Conservation (phyloP, 2,113 vertebrate species). For the Notarius quadriscutis region DNA sequence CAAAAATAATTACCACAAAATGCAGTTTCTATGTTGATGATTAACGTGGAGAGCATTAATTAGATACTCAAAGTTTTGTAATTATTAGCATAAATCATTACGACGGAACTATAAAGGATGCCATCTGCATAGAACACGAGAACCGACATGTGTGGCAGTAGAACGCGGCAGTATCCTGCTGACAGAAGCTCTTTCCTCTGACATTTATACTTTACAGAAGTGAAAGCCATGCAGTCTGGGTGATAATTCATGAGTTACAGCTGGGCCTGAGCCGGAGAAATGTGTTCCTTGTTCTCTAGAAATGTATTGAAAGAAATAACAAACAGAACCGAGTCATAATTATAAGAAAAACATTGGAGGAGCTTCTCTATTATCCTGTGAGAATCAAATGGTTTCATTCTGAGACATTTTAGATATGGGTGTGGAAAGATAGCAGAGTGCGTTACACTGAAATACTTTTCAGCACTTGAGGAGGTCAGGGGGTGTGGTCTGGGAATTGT, state of each 20-base stretch:
- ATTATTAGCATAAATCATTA: background rate
- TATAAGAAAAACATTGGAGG: background rate
- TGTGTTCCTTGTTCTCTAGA: background rate
- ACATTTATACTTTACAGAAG: background rate
- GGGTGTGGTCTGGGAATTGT: background rate
- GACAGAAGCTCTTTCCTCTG: slow-evolving; percentile 1
- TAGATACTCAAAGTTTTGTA: background rate
- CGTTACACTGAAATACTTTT: background rate
- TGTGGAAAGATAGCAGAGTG: background rate
- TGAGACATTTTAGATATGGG: background rate
- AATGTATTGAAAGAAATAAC: background rate
- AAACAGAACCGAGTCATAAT: background rate
- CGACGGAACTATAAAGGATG: background rate
- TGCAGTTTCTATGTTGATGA: background rate
- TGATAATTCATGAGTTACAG: background rate
- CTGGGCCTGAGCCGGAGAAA: background rate
- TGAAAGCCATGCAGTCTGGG: background rate
- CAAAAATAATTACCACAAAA: background rate
- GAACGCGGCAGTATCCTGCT: background rate
- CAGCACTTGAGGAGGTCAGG: background rate
- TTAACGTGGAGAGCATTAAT: background rate
- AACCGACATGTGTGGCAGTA: background rate
- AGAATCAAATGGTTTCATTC: background rate
- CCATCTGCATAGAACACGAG: background rate
- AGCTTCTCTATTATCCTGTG: background rate